A percentile compares a stretch with the other conserved stretches of the same genome.
Conservation (phyloP, 1,140 invertebrate species). For the Lepidotrigona ventralis region DNA sequence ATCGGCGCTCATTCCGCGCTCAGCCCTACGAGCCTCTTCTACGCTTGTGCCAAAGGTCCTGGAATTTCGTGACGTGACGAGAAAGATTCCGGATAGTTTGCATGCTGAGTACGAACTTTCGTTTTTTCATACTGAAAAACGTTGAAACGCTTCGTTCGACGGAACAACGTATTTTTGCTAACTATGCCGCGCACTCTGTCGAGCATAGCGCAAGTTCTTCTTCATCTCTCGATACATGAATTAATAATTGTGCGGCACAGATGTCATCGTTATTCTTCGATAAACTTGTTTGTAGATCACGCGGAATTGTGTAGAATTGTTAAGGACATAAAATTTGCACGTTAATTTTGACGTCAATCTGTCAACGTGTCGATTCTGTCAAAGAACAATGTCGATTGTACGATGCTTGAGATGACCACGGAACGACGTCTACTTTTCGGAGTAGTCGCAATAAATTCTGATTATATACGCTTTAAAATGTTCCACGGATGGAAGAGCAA, state of each 20-base stretch:
- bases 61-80: conserved; percentile 59
- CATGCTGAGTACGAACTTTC: background rate
- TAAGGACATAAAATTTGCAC: conserved; percentile 36
- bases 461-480: conserved; percentile 29
- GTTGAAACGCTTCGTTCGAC: background rate
- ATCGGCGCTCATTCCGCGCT: conserved; percentile 65
- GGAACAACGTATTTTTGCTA: background rate
- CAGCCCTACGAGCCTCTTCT: conserved; percentile 53
- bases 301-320: background rate
- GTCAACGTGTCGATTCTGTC: conserved; percentile 38
- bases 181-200: background rate
- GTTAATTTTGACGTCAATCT: conserved; percentile 48
- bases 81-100: conserved; percentile 40
- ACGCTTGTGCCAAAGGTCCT: conserved; percentile 56
- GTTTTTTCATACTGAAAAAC: background rate
- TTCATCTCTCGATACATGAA: background rate
- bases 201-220: background rate
- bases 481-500: background rate
- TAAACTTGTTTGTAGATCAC: background rate
- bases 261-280: background rate
- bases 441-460: conserved; percentile 11
- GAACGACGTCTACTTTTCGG: background rate
- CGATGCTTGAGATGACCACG: conserved; percentile 31
- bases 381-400: background rate
- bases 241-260: background rate